Base-by-base conservation (phyloP, 2,113 vertebrate genomes). In the Coracopsis vasa region DNA sequence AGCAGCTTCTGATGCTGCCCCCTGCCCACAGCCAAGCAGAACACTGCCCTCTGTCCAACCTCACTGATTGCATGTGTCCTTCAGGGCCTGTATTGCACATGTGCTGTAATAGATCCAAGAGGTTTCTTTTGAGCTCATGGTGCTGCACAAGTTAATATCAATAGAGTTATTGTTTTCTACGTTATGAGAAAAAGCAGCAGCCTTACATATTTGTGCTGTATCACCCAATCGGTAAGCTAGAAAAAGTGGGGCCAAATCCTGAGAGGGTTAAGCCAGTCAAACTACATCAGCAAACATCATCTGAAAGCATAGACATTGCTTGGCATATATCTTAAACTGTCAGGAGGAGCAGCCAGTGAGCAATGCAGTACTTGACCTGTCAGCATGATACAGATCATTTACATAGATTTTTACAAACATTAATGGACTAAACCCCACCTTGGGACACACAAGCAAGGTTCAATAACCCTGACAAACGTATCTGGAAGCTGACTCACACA, bases 341-440 rank as follows among this genome's bases (percentile, higher is more conserved):
- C 91, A 94, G 94, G 90, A 97, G 61, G 45, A 89, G 53, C 73
- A 94, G 83, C 73, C 80, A 94, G 91, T 47, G 41, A 94, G 77
- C 69, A 90, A 67, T 67, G 60, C 64, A 86, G 87, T 70, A 73
- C 79, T 82, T 79, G 95, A 96, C 92, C 88, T 91, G 86, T 88
- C 91, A 95, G 92, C 83, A 69, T 61, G 88, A 88, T 88, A 91
- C 77, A 92, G 86, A 96, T 90, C 82, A 93, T 96, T 96, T 96
- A 96, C 90, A 86, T 91, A 94, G 90, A 81, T 96, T 94, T 95
- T 96, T 91, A 93, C 86, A 93, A 93, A 90, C 80, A 93, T 95
- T 97, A 96, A 64, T 56, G 78, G 88, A 93, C 96, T 95, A 96
- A 96, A 90, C 88, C 92, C 93, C 95, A 94, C 86, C 86, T 96